Evolutionary conservation across 37 sponge, comb jelly and placozoan species (phyloP), one percentile per base, ranked within the genome.

Genomic region (Halisarca cf. caerulea): DNA sequence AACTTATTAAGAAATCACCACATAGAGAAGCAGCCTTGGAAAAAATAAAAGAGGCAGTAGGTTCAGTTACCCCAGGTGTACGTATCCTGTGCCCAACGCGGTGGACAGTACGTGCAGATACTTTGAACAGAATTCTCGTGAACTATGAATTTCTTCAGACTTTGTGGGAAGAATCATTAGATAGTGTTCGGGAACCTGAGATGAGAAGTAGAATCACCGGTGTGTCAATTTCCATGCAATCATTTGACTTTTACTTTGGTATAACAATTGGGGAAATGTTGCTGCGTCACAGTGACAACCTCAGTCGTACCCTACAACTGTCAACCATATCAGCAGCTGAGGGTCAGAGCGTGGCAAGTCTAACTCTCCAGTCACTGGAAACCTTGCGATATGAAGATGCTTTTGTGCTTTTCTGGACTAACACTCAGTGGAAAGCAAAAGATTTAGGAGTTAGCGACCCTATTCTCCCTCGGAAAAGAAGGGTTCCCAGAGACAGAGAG

Each of bases 401-500:
- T 24, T 66, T 66, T 66, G 27, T 9, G 9, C 28, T 66, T 9
- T 27, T 66, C 28, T 66, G 23, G 68, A 25, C 27, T 54, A 54
- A 11, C 57, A 54, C 57, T 20, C 53, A 11, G 17, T 17, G 57
- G 57, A 54, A 54, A 54, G 17, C 57, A 20, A 17, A 54, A 54
- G 17, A 54, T 54, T 54, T 54, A 17, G 17, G 17, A n/a, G 75
- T 87, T 39, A 34, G 58, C 21, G 82, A 81, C 42, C 88, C 88
- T n/a, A 27, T 34, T 14, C 66, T 87, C 42, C 88, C 88, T 9
- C 69, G 88, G 32, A 53, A 32, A 28, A 51, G 82, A 73, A 87
- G 73, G 73, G 11, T 38, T 20, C 88, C 88, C 37, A 33, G 34
- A 9, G 24, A 58, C 9, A 1, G 20, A 33, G 85, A 72, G 6